These are phyloP conservation scores for Penaeus indicus DNA, from an alignment of 1,140 invertebrate genomes.

Conservation along the genomic window DNA sequence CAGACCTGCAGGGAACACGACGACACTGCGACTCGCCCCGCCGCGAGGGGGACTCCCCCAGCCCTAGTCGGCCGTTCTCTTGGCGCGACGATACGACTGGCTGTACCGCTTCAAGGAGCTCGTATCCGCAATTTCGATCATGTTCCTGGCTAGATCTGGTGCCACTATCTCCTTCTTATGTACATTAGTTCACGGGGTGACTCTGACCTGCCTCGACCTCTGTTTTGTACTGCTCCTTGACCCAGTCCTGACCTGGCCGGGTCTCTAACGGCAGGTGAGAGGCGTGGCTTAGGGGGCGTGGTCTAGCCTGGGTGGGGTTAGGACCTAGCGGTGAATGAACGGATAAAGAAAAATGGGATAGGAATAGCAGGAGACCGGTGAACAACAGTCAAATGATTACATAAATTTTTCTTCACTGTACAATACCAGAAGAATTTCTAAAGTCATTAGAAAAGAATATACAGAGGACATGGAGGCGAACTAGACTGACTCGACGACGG, in stretches of 20 bases:
- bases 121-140: no score
- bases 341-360: slow-evolving; percentile 33
- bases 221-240: slow-evolving; percentile 56
- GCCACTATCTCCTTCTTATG: slow-evolving; percentile 29
- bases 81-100: no score
- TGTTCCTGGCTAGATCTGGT: not conserved
- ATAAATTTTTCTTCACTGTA: no score
- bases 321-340: not conserved
- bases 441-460: no score
- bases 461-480: slow-evolving; percentile 38
- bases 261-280: slow-evolving; percentile 47
- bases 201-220: slow-evolving; percentile 43
- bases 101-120: no score
- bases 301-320: slow-evolving; percentile 28
- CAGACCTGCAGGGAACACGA: no score
- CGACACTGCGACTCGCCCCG: no score
- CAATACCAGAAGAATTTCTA: no score
- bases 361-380: slow-evolving; percentile 31
- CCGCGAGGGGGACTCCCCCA: no score
- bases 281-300: slow-evolving; percentile 13
- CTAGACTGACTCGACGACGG: not conserved
- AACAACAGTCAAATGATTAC: no score
- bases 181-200: slow-evolving; percentile 48
- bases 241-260: slow-evolving; percentile 50
- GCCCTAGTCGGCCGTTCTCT: no score